Conservation (phyloP, 2,888 invertebrate genomes). For the Stenolophus ochropezus region DNA sequence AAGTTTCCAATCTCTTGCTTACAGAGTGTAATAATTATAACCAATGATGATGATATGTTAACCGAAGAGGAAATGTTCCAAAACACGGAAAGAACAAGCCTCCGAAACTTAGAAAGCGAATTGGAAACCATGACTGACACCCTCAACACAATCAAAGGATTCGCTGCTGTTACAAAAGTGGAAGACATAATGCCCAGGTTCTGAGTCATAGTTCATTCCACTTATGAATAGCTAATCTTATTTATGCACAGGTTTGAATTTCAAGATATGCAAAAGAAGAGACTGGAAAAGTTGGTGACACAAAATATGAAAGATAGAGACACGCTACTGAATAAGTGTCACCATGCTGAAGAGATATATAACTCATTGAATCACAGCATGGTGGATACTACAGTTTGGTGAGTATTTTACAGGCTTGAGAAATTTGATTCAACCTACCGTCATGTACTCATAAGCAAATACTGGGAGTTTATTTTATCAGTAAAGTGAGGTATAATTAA, state of each 20-base stretch:
- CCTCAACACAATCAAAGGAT: slow-evolving; percentile 71
- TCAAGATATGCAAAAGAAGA: slow-evolving; percentile 67
- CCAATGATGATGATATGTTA: no score
- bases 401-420: slow-evolving; percentile 31
- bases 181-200: slow-evolving; percentile 72
- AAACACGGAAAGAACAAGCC: no score
- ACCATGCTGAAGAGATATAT: slow-evolving; percentile 66
- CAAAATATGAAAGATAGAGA: slow-evolving; percentile 66
- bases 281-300: slow-evolving; percentile 66
- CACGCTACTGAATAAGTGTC: slow-evolving; percentile 66
- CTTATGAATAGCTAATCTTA: not conserved
- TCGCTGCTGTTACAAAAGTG: slow-evolving; percentile 71
- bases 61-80: slow-evolving; percentile 68
- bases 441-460: no score
- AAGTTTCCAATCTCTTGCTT: no score
- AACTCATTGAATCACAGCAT: slow-evolving; percentile 67
- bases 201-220: not conserved
- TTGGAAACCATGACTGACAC: slow-evolving; percentile 70
- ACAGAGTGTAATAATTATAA: slow-evolving; percentile 51
- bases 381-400: slow-evolving; percentile 68
- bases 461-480: no score
- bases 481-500: not conserved
- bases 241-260: slow-evolving; percentile 66
- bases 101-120: no score
- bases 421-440: not conserved